Evolutionary conservation across 2,888 invertebrate species (phyloP), one percentile per base, ranked within the genome.

Genomic region (Carcina quercana): DNA sequence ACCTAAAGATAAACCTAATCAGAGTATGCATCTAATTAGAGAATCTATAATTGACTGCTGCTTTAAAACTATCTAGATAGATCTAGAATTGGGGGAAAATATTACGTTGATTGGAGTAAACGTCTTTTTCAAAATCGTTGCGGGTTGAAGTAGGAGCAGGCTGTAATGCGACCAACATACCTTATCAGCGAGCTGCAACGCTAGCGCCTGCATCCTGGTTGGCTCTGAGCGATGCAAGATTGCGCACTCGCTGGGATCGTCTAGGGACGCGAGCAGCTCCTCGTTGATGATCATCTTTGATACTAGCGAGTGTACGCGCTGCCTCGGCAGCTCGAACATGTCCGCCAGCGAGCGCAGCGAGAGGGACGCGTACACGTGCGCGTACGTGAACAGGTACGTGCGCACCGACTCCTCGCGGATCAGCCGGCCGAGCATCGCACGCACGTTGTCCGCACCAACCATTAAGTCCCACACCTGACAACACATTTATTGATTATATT

Each of bases 221-320:
- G 99, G 99, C 71, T 99, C 99, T 7, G 98, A 97, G 32, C 98
- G 91, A 69, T 99, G 99, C 90, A 99, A 93, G 11, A 98, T 97
- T 2, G 99, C 92, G 2, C 97, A 97, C 65, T 97, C 96, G 19
- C 97, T 96, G 0, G 99, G 99, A 74, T 99, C 98, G 62, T 99
- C 99, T 59, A 99, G 83, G 1, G 98, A 98, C 1, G 98, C 98
- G 86, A 92, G 60, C 15, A 85, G 59, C 45, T 78, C 82, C 42
- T 85, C 79, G 28, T 98, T 98, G 50, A 99, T 98, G 42, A 99
- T 99, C 99, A 99, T 99, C 86, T 99, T 99, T 55, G 97, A 97
- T 52, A 98, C 97, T 30, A 93, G 91, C n/a, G 96, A 96, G 78
- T 96, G 95, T 2, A 96, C 96, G 34, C 92, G 88, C 12, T 92